Percentiles rank a stretch among this genome's conserved stretches.
phyloP scores from a whole-genome alignment of 2,113 vertebrate genomes.

The Columbina picui region DNA sequence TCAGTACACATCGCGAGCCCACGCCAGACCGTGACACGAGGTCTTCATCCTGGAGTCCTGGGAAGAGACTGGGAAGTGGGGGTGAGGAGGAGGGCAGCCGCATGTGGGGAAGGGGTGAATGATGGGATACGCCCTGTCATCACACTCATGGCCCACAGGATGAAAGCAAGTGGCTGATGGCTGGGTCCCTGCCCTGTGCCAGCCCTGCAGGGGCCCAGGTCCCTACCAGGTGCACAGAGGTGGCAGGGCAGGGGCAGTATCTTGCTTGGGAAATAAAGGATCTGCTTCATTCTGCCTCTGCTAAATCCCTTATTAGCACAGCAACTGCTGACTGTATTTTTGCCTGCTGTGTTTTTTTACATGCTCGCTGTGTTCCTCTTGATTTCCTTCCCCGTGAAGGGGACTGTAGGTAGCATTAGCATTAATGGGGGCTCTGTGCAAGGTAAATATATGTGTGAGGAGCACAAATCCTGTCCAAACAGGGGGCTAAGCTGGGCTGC shows the following conservation, averaged over 20 bases:
- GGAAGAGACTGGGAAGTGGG: too few relatives aligned
- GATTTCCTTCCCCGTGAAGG: not conserved
- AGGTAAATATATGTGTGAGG: not conserved
- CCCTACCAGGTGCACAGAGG: not conserved
- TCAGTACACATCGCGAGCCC: fast-evolving
- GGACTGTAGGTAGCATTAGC: not conserved
- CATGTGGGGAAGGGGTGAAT: fast-evolving
- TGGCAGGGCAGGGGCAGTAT: not conserved
- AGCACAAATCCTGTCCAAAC: not conserved
- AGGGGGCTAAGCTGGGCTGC: not conserved
- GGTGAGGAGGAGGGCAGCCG: not conserved
- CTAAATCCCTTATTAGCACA: not conserved
- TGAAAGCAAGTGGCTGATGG: not conserved
- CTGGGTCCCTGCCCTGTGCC: not conserved
- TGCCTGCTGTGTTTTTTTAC: not conserved
- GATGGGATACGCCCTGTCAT: fast-evolving
- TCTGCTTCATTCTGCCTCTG: not conserved
- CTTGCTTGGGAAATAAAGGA: not conserved
- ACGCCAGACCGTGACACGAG: fast-evolving
- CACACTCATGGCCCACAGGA: fast-evolving
- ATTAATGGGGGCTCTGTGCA: not conserved
- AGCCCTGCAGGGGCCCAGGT: fast-evolving
- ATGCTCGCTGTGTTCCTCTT: not conserved
- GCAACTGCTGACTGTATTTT: not conserved
- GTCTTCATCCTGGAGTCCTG: not conserved